Base-by-base conservation (phyloP, 2,113 vertebrate species). In the Ammospiza caudacuta region DNA sequence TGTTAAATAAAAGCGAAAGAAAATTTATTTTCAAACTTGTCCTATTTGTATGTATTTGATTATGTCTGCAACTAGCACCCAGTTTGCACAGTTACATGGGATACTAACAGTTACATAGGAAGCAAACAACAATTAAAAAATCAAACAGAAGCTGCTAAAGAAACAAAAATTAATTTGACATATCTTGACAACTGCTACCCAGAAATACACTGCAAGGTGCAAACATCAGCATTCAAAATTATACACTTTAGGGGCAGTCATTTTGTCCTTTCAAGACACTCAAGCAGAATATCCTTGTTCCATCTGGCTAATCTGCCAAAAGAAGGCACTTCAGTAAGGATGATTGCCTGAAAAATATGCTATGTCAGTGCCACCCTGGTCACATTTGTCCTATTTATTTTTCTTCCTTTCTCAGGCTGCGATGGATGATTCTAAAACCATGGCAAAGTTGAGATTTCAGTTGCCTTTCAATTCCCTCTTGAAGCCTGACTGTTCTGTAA, bases 321-420 rank as follows among this genome's bases (percentile, higher is more conserved):
- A 84, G 28, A 76, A 82, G 20, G 14, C 16, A 69, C 3, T 82
- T 75, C 12, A 24, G 8, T n/a, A 49, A 58, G 46, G 33, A 29
- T 85, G 62, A 73, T 18, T 73, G 44, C 44, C 29, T 82, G 39
- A 79, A 82, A 87, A 79, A 79, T 25, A 27, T 14, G 8, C 6
- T 51, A 3, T 25, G 51, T 49, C 25, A 39, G 11, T 62, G 25
- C 21, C 0, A 0, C 9, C 35, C 46, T 91, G 33, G 51, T 68
- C 58, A 89, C 19, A 35, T 76, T 73, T 85, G 3, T 61, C 49
- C 8, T 79, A 3, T 64, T 62, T 79, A 8, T 51, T 64, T 92
- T 79, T 35, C 5, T 58, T 68, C 6, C 58, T 52, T 82, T 76
- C 33, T 72, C 18, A n/a, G 12, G 11, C 6, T 87, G 58, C 9